Evolutionary conservation across 2,113 vertebrate species (phyloP).

Genomic region (Prionailurus viverrinus): DNA sequence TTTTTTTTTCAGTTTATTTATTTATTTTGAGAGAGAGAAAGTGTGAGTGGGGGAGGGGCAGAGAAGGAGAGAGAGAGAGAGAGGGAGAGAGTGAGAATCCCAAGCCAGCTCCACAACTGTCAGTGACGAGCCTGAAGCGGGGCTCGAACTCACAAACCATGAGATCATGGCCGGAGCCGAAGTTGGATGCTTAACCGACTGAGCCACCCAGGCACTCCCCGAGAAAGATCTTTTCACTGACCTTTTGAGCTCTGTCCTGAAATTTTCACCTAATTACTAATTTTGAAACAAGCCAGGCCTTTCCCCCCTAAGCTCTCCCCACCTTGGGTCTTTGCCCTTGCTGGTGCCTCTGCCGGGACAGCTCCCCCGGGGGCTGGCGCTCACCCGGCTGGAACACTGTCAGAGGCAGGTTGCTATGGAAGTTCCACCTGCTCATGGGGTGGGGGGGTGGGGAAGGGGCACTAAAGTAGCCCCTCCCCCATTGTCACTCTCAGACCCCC

Average conservation of each 20-base stretch:
- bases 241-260: background rate
- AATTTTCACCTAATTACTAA: background rate
- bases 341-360: too few relatives aligned
- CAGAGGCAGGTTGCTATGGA: rapidly evolving
- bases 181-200: too few relatives aligned
- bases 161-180: too few relatives aligned
- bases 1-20: background rate
- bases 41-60: too few relatives aligned
- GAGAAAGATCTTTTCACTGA: background rate
- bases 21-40: too few relatives aligned
- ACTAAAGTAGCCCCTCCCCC: rapidly evolving
- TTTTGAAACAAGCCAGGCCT: background rate
- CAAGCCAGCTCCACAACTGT: too few relatives aligned
- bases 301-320: rapidly evolving
- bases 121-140: too few relatives aligned
- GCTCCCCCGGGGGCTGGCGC: rapidly evolving
- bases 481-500: too few relatives aligned
- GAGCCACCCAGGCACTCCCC: too few relatives aligned
- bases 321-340: background rate
- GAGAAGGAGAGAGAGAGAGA: too few relatives aligned
- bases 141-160: too few relatives aligned
- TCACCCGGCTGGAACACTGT: rapidly evolving
- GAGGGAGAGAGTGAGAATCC: too few relatives aligned
- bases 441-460: background rate
- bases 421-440: background rate